Base-by-base conservation (phyloP, 2,888 invertebrate genomes). In the Volucella inflata region DNA sequence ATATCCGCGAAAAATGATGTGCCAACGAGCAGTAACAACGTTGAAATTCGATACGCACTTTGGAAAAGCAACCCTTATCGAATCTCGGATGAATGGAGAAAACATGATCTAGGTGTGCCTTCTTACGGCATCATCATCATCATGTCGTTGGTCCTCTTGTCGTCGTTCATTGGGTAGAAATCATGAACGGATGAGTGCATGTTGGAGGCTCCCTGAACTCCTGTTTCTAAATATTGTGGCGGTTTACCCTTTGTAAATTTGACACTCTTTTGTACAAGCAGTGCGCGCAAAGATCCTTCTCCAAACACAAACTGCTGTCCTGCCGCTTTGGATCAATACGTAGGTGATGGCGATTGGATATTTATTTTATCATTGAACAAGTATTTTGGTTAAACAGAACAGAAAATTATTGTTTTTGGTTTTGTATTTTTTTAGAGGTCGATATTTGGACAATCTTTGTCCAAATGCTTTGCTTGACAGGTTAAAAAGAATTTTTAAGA, bases 31-130 rank as follows among this genome's bases (percentile, higher is more conserved):
- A 55, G 68, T 55, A 75, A 81, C 76, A 70, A 70, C 53, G 21
- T 55, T 76, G 85, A 81, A 85, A 85, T 77, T 77, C 57, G 76
- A 85, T 85, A 67, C 81, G 9, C 44, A 62, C 67, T 64, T 68
- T 81, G 68, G 71, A 62, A 67, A 46, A 70, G 71, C 77, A 87
- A 82, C 87, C 87, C 81, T 87, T 82, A 82, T 87, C 82, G 77
- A 87, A 74, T 78, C 80, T 81, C 76, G 74, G 77, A 55, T 87
- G 77, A 82, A 78, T 87, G 82, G 78, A 82, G 72, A 87, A 82
- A 87, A 87, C 87, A 87, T 87, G 87, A 87, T 87, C 82, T 82
- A 87, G 87, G 87, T 87, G 87, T 87, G 87, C 87, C 87, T 87
- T 82, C 87, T 87, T 87, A 78, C 87, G 64, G 87, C 87, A 87